phyloP scores from a whole-genome alignment of 2,113 vertebrate genomes.

The Aplodontia rufa region DNA sequence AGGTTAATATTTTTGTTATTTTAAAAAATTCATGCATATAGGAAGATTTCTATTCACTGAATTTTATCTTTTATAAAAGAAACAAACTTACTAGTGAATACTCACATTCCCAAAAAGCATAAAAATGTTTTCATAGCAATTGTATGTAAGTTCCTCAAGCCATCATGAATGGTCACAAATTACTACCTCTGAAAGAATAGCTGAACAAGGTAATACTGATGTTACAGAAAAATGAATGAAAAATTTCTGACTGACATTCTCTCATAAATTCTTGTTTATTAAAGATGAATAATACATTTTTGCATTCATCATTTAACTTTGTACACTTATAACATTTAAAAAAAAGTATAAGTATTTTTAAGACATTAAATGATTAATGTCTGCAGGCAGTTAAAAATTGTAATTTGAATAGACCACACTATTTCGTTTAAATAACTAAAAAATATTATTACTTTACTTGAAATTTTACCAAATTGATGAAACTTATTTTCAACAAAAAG shows the following conservation, averaged over 20 bases:
- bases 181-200: conserved; percentile 94
- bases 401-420: not conserved
- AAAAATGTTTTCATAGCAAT: conserved; percentile 89
- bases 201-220: conserved; percentile 91
- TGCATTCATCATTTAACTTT: not conserved
- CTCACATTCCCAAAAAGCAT: conserved; percentile 92
- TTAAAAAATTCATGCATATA: conserved; percentile 85
- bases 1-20: conserved; percentile 79
- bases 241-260: not conserved
- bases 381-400: not conserved
- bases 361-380: not conserved
- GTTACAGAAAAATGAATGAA: conserved; percentile 94
- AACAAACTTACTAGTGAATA: conserved; percentile 88
- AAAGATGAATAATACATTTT: not conserved
- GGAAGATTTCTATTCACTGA: conserved; percentile 83
- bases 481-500: not conserved
- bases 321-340: not conserved
- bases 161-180: conserved; percentile 90
- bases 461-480: not conserved
- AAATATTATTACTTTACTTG: not conserved
- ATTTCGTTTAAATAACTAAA: not conserved
- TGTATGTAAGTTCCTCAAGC: conserved; percentile 89
- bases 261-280: not conserved
- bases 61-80: conserved; percentile 87
- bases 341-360: not conserved